phyloP scores from a whole-genome alignment of 2,797 vertebrate species.

The Anguilla pacifica region DNA sequence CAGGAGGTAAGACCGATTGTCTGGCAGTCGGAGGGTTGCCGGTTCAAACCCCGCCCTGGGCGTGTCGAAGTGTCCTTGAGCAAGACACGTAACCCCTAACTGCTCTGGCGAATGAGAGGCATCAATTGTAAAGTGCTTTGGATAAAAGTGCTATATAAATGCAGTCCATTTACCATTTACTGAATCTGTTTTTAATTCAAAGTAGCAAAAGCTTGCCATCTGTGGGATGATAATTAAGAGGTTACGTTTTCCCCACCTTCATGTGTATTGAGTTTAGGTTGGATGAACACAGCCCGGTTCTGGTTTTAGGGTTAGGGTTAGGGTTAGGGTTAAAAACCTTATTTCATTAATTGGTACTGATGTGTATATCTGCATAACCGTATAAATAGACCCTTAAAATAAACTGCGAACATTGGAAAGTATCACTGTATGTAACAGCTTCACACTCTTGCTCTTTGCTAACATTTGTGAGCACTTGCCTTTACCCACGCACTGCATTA shows the following conservation, averaged over 20 bases:
- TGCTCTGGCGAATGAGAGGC: too few relatives aligned
- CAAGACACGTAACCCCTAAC: too few relatives aligned
- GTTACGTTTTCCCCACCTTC: background rate
- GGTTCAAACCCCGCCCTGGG: too few relatives aligned
- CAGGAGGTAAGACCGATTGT: too few relatives aligned
- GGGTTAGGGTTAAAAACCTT: background rate
- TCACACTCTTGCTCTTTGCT: background rate
- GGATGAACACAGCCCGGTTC: background rate
- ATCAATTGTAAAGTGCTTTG: too few relatives aligned
- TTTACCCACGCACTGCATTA: background rate
- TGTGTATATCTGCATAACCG: background rate
- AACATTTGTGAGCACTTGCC: background rate
- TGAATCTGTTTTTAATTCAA: background rate
- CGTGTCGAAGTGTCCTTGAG: too few relatives aligned
- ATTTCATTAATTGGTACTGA: background rate
- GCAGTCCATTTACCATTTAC: too few relatives aligned
- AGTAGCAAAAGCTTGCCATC: background rate
- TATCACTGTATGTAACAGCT: background rate
- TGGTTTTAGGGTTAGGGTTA: too few relatives aligned
- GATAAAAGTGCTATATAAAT: too few relatives aligned
- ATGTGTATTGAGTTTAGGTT: background rate
- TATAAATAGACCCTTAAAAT: slow-evolving; percentile 5
- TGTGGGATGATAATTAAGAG: background rate
- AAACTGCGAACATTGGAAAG: background rate
- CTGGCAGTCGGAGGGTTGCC: too few relatives aligned